Evolutionary conservation across 2,797 vertebrate species (phyloP).

Genomic region (Rhabdophis nuchalis): DNA sequence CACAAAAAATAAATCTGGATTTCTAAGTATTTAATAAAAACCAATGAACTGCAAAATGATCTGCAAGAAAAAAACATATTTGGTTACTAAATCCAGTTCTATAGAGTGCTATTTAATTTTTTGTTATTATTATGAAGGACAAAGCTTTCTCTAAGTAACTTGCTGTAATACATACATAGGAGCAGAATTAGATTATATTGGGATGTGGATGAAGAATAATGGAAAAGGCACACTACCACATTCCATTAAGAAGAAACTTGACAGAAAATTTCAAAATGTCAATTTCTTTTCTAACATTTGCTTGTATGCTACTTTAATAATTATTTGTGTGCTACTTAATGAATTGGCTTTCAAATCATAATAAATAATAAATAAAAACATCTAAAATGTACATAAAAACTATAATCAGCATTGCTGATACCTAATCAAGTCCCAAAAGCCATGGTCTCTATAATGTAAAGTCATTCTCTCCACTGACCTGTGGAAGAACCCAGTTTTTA

Average conservation of each 20-base stretch:
- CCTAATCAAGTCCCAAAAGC: neutral
- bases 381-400: neutral
- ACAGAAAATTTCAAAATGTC: neutral
- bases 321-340: neutral
- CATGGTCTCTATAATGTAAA: neutral
- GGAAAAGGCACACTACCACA: neutral
- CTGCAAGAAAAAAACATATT: neutral
- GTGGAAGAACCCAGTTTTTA: neutral
- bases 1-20: neutral
- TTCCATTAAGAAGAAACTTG: neutral
- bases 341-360: neutral
- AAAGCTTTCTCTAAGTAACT: neutral
- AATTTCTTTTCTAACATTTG: neutral
- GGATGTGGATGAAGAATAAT: neutral
- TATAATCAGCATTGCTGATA: neutral
- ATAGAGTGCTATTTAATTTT: neutral
- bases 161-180: neutral
- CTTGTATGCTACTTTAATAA: neutral
- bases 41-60: neutral
- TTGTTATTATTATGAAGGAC: neutral
- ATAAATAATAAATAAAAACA: neutral
- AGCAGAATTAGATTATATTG: neutral
- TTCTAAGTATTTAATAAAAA: neutral
- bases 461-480: neutral
- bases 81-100: neutral